Base-by-base conservation (phyloP, 2,797 vertebrate genomes). In the Coranthus polyacanthus region DNA sequence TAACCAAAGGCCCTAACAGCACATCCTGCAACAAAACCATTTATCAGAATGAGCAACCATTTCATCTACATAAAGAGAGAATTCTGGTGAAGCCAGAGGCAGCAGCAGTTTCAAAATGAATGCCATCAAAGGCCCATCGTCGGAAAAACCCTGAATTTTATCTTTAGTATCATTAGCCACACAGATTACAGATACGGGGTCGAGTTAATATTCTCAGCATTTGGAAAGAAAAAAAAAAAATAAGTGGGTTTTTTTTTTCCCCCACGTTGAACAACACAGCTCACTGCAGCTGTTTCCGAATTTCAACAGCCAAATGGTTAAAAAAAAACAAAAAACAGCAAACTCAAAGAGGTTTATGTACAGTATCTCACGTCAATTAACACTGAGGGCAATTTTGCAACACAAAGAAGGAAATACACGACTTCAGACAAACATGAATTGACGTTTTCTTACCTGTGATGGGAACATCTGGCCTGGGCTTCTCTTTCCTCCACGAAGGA, bases 401-500 rank as follows among this genome's bases (percentile, higher is more conserved):
- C 10, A 6, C 46, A 59, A 45, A 62, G 20, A 12, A 60, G 67
- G 63, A 77, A 77, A 41, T 16, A 26, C 2, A n/a, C 12, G 20
- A 13, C 3, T 18, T 10, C 6, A 13, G 60, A 39, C 1, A 1
- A 8, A 0, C 0, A 0, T 18, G 11, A 49, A 39, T n/a, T n/a
- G n/a, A n/a, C 7, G 0, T 17, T 9, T 0, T 34, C 45, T 24
- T 92, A 98, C 98, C 97, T 94, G 96, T 94, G 79, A 99, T 99
- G 11, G 97, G 97, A 26, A 97, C 97, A 71, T 99, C 97, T 10
- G 97, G 96, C 39, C 97, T 90, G 17, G 97, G 96, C 77, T 97
- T 97, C 83, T 99, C 97, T 82, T 97, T 98, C 79, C 98, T 95
- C 98, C 98, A 99, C 0, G 94, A 95, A 42, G 98, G 97, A 55